These are phyloP conservation scores for Megalops cyprinoides DNA, from an alignment of 2,797 vertebrate species.

Conservation along the genomic window DNA sequence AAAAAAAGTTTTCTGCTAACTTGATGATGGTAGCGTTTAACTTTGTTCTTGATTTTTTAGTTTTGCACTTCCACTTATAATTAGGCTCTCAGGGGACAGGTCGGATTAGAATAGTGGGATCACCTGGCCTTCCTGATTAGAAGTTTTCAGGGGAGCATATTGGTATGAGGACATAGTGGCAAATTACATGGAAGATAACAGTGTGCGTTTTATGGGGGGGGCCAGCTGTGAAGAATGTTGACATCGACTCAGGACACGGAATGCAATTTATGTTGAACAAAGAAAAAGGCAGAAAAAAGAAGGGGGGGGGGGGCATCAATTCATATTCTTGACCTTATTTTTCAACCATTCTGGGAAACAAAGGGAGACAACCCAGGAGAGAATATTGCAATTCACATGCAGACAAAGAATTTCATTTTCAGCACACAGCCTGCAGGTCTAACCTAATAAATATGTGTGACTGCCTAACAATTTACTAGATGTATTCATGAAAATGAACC, in stretches of 20 bases:
- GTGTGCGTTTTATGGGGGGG: background rate
- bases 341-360: background rate
- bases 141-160: too few relatives aligned
- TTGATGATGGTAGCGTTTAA: too few relatives aligned
- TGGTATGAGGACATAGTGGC: background rate
- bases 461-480: constrained; percentile 25
- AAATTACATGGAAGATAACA: background rate
- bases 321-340: constrained; percentile 24
- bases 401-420: constrained; percentile 33
- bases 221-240: background rate
- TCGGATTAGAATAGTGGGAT: background rate
- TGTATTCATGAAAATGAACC: constrained; percentile 35
- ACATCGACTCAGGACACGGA: background rate
- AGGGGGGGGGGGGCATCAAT: background rate
- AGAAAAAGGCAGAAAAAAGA: constrained; percentile 15
- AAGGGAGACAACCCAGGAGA: background rate
- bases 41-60: too few relatives aligned
- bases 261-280: background rate
- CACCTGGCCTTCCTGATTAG: background rate
- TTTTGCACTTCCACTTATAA: too few relatives aligned
- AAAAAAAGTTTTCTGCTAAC: too few relatives aligned
- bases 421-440: constrained; percentile 18
- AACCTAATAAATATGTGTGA: constrained; percentile 28
- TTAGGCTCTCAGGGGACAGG: background rate
- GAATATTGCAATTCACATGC: constrained; percentile 9